Evolutionary conservation across 2,113 vertebrate genomes (phyloP).

Genomic region (Phodopus roborovskii): DNA sequence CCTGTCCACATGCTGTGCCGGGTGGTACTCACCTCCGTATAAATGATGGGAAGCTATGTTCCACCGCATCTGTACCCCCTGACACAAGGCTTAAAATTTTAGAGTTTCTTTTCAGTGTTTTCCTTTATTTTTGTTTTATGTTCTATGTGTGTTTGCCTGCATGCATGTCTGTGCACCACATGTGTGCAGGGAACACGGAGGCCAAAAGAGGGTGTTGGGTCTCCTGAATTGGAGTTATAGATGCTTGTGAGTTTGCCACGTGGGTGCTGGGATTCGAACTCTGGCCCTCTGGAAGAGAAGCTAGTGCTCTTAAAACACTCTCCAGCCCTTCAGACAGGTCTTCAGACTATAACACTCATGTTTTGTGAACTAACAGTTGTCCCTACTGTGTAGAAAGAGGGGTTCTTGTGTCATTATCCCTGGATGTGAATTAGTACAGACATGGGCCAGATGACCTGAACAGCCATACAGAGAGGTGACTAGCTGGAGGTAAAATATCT

Average conservation of each 20-base stretch:
- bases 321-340: background rate
- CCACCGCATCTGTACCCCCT: background rate
- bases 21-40: background rate
- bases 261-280: background rate
- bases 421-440: background rate
- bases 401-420: background rate
- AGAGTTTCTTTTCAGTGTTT: background rate
- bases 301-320: background rate
- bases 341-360: fast-evolving
- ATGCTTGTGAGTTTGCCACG: background rate
- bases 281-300: background rate
- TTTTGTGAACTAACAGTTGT: background rate
- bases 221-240: background rate
- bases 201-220: background rate
- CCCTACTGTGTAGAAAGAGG: background rate
- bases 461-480: background rate
- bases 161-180: background rate
- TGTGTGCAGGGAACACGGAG: background rate
- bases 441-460: background rate
- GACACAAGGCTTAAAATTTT: background rate
- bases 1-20: background rate
- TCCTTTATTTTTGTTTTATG: background rate
- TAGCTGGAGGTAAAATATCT: background rate
- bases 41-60: background rate
- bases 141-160: background rate